Evolutionary conservation across 2,113 vertebrate genomes (phyloP).

Genomic region (Hypocryptadius cinnamomeus): DNA sequence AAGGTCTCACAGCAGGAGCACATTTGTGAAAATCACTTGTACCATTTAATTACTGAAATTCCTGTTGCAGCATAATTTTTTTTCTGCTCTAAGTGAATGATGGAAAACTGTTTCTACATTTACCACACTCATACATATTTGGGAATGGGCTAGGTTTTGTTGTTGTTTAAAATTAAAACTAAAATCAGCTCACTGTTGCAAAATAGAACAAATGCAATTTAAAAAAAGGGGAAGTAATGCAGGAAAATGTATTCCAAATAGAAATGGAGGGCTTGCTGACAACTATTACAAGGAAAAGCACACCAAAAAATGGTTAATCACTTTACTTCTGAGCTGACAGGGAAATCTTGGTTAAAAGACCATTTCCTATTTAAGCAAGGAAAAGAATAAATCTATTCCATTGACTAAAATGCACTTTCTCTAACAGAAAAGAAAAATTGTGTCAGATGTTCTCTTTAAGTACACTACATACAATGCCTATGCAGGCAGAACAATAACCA

Average conservation of each 20-base stretch:
- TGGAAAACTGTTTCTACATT: not conserved
- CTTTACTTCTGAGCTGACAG: not conserved
- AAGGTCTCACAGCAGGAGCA: constrained; percentile 10
- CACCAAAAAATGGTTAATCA: not conserved
- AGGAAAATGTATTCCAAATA: not conserved
- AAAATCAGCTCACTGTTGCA: not conserved
- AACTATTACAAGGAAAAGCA: not conserved
- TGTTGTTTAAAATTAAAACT: not conserved
- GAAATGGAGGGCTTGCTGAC: not conserved
- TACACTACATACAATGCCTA: not conserved
- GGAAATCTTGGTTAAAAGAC: not conserved
- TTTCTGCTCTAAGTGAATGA: not conserved
- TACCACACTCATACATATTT: not conserved
- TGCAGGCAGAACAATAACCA: not conserved
- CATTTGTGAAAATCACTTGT: constrained; percentile 4
- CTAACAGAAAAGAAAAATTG: not conserved
- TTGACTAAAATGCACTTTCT: not conserved
- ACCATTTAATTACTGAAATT: constrained; percentile 38
- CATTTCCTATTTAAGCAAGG: not conserved
- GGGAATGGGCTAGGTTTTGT: not conserved
- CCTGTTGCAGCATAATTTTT: not conserved
- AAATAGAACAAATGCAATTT: not conserved
- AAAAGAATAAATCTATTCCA: not conserved
- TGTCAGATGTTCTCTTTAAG: not conserved
- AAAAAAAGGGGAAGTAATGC: not conserved